Evolutionary conservation across 2,888 invertebrate genomes (phyloP).

Genomic region (Dolichomitus sp.): DNA sequence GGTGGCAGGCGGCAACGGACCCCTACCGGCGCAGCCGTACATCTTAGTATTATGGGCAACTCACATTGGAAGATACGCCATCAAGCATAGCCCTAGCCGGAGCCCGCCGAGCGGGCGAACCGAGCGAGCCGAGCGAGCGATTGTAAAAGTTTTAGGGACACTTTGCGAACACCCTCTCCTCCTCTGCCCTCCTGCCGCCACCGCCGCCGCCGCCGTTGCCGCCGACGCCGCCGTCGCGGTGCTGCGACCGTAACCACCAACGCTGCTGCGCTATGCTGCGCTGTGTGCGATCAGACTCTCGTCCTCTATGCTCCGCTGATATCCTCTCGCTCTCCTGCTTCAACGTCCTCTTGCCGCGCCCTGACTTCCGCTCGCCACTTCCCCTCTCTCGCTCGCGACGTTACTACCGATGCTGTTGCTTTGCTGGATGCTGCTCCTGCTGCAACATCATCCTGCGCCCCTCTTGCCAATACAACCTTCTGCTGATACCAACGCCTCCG

Average conservation of each 20-base stretch:
- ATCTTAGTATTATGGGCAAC: constrained; percentile 89
- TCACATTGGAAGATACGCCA: constrained; percentile 90
- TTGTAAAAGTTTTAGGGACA: constrained; percentile 90
- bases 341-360: constrained; percentile 71
- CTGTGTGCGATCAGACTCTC: constrained; percentile 82
- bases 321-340: constrained; percentile 83
- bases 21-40: constrained; percentile 89
- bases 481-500: constrained; percentile 50
- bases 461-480: constrained; percentile 61
- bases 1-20: constrained; percentile 81
- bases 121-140: constrained; percentile 86
- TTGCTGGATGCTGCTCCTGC: constrained; percentile 38
- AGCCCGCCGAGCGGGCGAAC: constrained; percentile 85
- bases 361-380: constrained; percentile 67
- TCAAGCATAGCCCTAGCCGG: constrained; percentile 88
- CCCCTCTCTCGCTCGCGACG: constrained; percentile 73
- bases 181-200: constrained; percentile 62
- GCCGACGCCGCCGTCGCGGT: constrained; percentile 71
- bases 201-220: constrained; percentile 55
- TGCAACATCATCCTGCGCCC: constrained; percentile 40
- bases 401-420: constrained; percentile 46
- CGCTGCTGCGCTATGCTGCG: constrained; percentile 72
- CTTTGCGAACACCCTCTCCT: constrained; percentile 87
- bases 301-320: constrained; percentile 71
- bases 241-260: constrained; percentile 61